Evolutionary conservation across 2,113 vertebrate species (phyloP), one percentile per base, ranked within the genome.

Genomic region (Taxidea taxus): DNA sequence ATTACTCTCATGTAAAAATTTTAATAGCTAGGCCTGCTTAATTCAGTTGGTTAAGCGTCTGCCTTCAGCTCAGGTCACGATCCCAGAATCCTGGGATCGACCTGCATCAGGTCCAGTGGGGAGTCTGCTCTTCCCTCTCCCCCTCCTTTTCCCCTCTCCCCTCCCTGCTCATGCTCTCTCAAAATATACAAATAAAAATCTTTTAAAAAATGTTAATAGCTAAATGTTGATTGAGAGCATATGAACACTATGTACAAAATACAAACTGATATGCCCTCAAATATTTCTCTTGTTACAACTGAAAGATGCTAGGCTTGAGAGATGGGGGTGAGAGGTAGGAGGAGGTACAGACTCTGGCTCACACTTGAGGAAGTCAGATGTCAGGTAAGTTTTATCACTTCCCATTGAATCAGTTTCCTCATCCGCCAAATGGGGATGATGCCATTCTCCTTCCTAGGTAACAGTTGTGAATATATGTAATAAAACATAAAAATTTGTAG

Each of bases 331-430:
- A 62, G 29, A 62, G 49, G 66, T 6, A 42, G 27, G 44, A 92
- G 91, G 23, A 92, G 91, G 23, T 58, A 56, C 10, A 62, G 54
- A 78, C 56, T 87, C 29, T 31, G 37, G 66, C 78, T 62, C 31
- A 77, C 20, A 72, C 34, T 44, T 3, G 0, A 91, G 37, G 62
- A 81, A 82, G 72, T 44, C 18, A 54, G 39, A 58, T 18, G 78
- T 83, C 70, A 29, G 56, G 49, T 25, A 58, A 62, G 66, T 78
- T 66, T 56, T 34, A 47, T 90, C 82, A 58, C 74, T 77, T 91
- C 91, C 75, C 37, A n/a, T 42, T 20, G 74, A 81, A 82, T 97
- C 96, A 39, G 62, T 97, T 78, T 94, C 60, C 80, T 83, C 11
- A 4, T 51, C 37, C 37, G 20, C 85, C 92, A 72, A 93, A 66